Percentiles rank a stretch among this genome's conserved stretches.
Conservation (phyloP, 2,888 invertebrate species). For the Drosophila ezoana region DNA sequence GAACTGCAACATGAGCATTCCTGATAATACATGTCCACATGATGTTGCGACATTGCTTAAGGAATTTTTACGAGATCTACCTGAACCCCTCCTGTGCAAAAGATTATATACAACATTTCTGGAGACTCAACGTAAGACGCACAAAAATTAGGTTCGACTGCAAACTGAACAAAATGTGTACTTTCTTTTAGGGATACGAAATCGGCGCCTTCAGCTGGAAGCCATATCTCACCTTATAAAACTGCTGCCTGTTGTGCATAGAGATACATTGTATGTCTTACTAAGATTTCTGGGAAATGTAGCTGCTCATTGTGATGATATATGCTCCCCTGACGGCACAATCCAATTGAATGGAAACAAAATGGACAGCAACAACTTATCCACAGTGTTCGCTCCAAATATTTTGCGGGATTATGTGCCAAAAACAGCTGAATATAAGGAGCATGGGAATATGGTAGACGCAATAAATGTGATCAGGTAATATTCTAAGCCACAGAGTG, state of each 20-base stretch:
- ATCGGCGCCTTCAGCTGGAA: constrained; percentile 92
- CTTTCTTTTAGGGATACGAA: constrained; percentile 89
- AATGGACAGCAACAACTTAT: constrained; percentile 97
- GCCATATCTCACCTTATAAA: constrained; percentile 93
- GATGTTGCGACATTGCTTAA: constrained; percentile 97
- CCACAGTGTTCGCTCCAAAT: constrained; percentile 97
- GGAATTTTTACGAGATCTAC: constrained; percentile 96
- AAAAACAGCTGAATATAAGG: constrained; percentile 51
- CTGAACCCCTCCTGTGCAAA: constrained; percentile 95
- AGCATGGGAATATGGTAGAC: constrained; percentile 89
- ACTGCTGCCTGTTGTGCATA: constrained; percentile 93
- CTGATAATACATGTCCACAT: constrained; percentile 93
- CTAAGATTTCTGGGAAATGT: constrained; percentile 91
- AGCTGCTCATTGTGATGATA: constrained; percentile 80
- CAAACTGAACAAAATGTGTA: neutral
- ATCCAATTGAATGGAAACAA: constrained; percentile 89
- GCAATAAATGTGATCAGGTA: constrained; percentile 94
- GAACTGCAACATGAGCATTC: constrained; percentile 88
- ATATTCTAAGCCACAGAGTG: neutral
- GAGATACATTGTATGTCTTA: constrained; percentile 92
- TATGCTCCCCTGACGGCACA: constrained; percentile 66
- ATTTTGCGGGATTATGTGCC: constrained; percentile 88
- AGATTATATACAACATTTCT: constrained; percentile 96
- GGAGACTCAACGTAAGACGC: constrained; percentile 93
- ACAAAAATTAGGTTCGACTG: neutral